A percentile compares a stretch with the other conserved stretches of the same genome.
phyloP scores from a whole-genome alignment of 2,797 vertebrate genomes.

The Sebastes jordani region DNA sequence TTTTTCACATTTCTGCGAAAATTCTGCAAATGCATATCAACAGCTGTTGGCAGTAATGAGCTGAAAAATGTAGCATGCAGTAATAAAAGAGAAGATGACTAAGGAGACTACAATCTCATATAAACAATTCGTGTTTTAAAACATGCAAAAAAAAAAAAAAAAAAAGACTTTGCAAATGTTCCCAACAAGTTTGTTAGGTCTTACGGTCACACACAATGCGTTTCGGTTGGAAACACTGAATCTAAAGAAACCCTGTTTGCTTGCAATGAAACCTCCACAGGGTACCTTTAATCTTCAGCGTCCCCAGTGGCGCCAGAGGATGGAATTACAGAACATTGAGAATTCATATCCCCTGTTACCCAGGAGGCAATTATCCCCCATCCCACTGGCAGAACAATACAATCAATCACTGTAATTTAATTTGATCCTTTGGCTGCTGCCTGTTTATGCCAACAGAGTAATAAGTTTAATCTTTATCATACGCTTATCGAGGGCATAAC shows the following conservation, averaged over 20 bases:
- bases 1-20: neutral
- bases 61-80: neutral
- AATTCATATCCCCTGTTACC: slow-evolving; percentile 82
- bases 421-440: slow-evolving; percentile 83
- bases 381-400: slow-evolving; percentile 84
- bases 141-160: neutral
- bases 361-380: slow-evolving; percentile 82
- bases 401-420: slow-evolving; percentile 86
- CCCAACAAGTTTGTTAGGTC: slow-evolving; percentile 21
- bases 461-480: slow-evolving; percentile 87
- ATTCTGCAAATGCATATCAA: neutral
- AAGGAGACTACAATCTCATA: neutral
- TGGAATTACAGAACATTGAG: slow-evolving; percentile 81
- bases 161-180: neutral
- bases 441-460: slow-evolving; percentile 84
- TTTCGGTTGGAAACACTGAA: slow-evolving; percentile 44
- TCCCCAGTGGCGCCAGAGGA: slow-evolving; percentile 78
- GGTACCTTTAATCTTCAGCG: slow-evolving; percentile 77
- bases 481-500: slow-evolving; percentile 80
- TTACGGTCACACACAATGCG: slow-evolving; percentile 15
- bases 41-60: neutral
- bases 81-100: neutral
- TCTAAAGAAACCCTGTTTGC: slow-evolving; percentile 72
- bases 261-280: slow-evolving; percentile 77
- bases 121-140: neutral